These are phyloP conservation scores for Platyrinchus mystaceus DNA, from an alignment of 2,797 vertebrate genomes.

Conservation along the genomic window DNA sequence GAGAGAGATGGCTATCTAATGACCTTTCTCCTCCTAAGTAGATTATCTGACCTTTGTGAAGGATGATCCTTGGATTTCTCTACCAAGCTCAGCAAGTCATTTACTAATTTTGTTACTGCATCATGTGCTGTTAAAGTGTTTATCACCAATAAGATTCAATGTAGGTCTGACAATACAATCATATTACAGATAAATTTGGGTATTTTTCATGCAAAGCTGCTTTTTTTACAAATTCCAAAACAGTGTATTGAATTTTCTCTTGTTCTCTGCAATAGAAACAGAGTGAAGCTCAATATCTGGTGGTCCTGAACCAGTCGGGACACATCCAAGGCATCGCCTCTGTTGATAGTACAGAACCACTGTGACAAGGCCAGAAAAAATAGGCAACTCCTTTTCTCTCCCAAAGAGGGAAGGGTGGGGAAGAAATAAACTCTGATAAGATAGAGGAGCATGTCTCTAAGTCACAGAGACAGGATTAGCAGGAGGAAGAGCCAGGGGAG, in stretches of 20 bases:
- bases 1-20: not conserved
- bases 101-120: not conserved
- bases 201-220: not conserved
- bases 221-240: not conserved
- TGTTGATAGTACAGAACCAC: not conserved
- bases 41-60: constrained; percentile 21
- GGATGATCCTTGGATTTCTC: not conserved
- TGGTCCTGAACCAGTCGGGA: not conserved
- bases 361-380: not conserved
- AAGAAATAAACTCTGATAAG: not conserved
- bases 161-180: not conserved
- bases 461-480: not conserved
- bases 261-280: not conserved
- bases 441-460: rapidly evolving
- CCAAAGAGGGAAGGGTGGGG: too few species aligned
- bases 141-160: not conserved
- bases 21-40: not conserved
- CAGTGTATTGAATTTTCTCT: not conserved
- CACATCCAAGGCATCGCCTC: not conserved
- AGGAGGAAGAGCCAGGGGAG: not conserved
- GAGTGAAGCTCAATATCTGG: not conserved
- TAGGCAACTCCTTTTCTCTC: not conserved
- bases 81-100: not conserved
- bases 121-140: not conserved
- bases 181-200: not conserved